Base-by-base conservation (phyloP, 2,888 invertebrate species). In the Torymus aiolomorphi region DNA sequence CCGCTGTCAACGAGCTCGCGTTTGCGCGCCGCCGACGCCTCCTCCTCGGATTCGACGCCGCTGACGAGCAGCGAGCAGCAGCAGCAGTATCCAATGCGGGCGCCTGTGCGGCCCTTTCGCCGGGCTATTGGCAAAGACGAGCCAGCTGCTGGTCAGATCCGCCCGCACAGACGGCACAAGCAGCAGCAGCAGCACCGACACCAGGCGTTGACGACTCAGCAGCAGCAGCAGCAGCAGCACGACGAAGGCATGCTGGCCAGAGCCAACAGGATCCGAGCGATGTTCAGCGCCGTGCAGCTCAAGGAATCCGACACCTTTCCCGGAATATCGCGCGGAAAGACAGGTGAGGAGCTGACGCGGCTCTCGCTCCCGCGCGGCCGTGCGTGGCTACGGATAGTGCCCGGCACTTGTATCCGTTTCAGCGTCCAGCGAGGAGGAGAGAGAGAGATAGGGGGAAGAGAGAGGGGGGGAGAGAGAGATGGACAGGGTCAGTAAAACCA, bases 241-340 rank as follows among this genome's bases (percentile, higher is more conserved):
- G 90, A 90, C 76, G 90, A 89, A 71, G 87, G 90, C 76, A 87
- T 90, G 87, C 85, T 89, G 78, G 89, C 89, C 75, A 86, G 90
- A 66, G 89, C 90, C 76, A 90, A 88, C 85, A 88, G 87, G 79
- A 89, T 90, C 83, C 87, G 89, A 82, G 88, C 90, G 14, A 90
- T 89, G 85, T 90, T 90, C 80, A 87, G 88, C 42, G 42, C 42
- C 8, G 85, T 86, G 14, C 90, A 90, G 82, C 86, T 90, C 81
- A 89, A 84, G 80, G 82, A 87, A 83, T 85, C 88, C 59, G 86
- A 88, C 71, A 86, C 86, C 52, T 86, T 90, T 80, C 89, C 90
- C n/a, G 90, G 90, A 31, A 89, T 90, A 82, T 89, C 89, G 65
- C 85, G 90, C 54, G 90, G 89, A 65, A 90, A 90, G 83, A 88